Evolutionary conservation across 2,888 invertebrate genomes (phyloP).

Genomic region (Pantelozetes paolii): DNA sequence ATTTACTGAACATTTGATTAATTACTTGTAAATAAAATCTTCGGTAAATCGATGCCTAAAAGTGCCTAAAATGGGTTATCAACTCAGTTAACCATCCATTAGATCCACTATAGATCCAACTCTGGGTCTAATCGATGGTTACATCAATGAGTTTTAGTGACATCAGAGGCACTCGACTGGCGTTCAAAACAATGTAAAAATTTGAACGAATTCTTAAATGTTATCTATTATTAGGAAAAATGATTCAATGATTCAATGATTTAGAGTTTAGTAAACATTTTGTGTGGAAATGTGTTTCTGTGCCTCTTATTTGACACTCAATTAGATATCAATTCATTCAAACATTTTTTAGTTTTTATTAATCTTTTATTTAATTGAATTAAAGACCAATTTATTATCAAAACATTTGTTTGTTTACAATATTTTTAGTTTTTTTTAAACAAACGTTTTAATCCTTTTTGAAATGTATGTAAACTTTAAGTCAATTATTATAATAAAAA

Average conservation of each 20-base stretch:
- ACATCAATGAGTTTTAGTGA: neutral
- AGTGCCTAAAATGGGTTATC: constrained; percentile 27
- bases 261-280: constrained; percentile 29
- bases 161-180: constrained; percentile 28
- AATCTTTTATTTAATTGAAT: neutral
- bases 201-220: constrained; percentile 26
- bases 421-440: neutral
- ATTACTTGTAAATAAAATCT: constrained; percentile 10
- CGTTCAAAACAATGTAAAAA: constrained; percentile 18
- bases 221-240: constrained; percentile 13
- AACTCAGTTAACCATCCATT: neutral
- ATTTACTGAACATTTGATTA: neutral
- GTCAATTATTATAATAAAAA: too few species aligned
- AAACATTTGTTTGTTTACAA: neutral
- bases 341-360: neutral
- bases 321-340: neutral
- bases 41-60: constrained; percentile 10
- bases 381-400: constrained; percentile 1
- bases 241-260: constrained; percentile 20
- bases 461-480: too few species aligned
- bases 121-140: neutral
- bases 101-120: neutral
- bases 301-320: constrained; percentile 3
- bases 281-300: constrained; percentile 33
- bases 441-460: neutral